A percentile compares a stretch with the other conserved stretches of the same genome.
Conservation (phyloP, 2,113 vertebrate species). For the Malurus elegans region DNA sequence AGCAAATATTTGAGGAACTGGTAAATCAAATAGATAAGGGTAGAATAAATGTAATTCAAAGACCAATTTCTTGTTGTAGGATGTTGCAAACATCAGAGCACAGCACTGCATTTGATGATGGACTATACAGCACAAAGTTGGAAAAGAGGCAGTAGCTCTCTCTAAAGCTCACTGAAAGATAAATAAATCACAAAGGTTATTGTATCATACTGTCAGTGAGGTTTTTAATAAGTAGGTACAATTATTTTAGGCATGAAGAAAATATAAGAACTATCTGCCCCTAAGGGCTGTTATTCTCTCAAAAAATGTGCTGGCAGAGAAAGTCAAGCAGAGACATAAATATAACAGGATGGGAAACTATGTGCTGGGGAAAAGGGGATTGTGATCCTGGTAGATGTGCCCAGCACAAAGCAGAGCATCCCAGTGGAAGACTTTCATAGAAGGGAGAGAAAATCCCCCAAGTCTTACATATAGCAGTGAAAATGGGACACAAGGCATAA, state of each 20-base stretch:
- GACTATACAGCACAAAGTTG: conserved; percentile 14
- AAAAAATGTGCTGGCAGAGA: conserved; percentile 12
- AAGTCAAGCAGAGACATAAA: conserved; percentile 29
- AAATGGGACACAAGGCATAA: not conserved
- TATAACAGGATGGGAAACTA: not conserved
- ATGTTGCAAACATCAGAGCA: conserved; percentile 26
- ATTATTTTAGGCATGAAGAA: conserved; percentile 7
- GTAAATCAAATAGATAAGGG: conserved; percentile 45
- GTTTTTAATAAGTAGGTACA: conserved; percentile 42
- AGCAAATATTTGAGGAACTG: conserved; percentile 65
- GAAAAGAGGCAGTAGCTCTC: conserved; percentile 20
- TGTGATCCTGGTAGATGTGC: not conserved
- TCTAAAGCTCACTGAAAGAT: conserved; percentile 26
- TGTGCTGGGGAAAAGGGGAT: not conserved
- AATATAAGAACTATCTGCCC: conserved; percentile 3
- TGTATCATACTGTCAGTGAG: not conserved
- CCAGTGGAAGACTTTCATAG: not conserved
- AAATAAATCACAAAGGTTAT: conserved; percentile 52
- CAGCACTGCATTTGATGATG: conserved; percentile 49
- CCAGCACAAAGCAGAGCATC: not conserved
- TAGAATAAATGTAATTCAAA: conserved; percentile 54
- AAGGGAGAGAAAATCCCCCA: fast-evolving
- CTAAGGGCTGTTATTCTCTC: conserved; percentile 25
- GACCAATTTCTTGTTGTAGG: conserved; percentile 32
- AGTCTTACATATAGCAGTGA: not conserved